phyloP scores from a whole-genome alignment of 2,797 vertebrate species.

The Gobionotothen gibberifrons region DNA sequence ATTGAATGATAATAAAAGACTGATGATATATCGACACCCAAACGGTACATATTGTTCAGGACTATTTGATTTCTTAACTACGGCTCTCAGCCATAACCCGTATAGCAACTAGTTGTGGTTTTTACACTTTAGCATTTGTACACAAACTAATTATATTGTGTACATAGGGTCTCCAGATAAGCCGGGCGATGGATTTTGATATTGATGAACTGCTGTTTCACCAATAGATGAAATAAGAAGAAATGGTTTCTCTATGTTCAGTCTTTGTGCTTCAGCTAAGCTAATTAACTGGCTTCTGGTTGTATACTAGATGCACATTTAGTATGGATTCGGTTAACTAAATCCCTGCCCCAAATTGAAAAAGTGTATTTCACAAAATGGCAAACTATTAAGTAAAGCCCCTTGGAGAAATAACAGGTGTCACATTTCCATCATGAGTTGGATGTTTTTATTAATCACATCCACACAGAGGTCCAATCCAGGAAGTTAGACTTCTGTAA shows the following conservation, averaged over 20 bases:
- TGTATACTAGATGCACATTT: neutral
- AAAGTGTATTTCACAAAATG: neutral
- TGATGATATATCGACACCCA: neutral
- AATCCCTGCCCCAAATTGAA: neutral
- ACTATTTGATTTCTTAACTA: neutral
- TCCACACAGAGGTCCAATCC: constrained; percentile 54
- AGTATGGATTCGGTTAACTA: neutral
- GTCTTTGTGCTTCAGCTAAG: neutral
- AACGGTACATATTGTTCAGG: neutral
- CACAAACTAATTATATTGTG: neutral
- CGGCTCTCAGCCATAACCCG: neutral
- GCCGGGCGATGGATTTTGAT: neutral
- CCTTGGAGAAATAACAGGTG: constrained; percentile 16
- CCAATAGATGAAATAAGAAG: neutral
- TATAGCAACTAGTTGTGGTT: neutral
- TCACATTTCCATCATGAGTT: constrained; percentile 39
- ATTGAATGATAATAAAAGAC: neutral
- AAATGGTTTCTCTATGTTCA: neutral
- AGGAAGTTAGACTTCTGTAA: constrained; percentile 55
- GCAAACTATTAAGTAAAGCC: neutral
- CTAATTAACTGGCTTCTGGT: neutral
- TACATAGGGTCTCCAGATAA: neutral
- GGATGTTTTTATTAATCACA: constrained; percentile 68
- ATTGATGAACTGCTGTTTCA: neutral
- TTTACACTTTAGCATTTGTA: neutral